A percentile compares a stretch with the other conserved stretches of the same genome.
phyloP scores from a whole-genome alignment of 2,113 vertebrate genomes.

The Bombycilla garrulus region DNA sequence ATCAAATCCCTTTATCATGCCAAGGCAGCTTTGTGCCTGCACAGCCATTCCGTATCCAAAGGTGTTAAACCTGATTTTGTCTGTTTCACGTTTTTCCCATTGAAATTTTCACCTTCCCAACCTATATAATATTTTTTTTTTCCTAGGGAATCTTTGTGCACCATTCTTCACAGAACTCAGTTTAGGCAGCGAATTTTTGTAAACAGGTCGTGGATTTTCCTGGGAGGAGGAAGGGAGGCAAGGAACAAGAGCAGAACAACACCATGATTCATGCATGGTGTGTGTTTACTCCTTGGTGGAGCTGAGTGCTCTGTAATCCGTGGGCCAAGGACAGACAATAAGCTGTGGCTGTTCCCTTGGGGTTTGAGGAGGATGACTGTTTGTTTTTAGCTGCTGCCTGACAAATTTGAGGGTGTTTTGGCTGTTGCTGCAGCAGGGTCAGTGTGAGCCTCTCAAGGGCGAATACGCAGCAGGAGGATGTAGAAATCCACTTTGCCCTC shows the following conservation, averaged over 20 bases:
- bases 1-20: neutral
- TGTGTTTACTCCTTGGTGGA: constrained; percentile 3
- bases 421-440: neutral
- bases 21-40: neutral
- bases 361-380: neutral
- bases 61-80: neutral
- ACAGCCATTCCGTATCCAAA: neutral
- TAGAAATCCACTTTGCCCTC: neutral
- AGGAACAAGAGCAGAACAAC: neutral
- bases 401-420: neutral
- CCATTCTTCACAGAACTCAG: neutral
- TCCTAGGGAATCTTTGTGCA: neutral
- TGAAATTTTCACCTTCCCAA: neutral
- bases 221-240: neutral
- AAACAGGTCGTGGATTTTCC: neutral
- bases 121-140: neutral
- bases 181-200: neutral
- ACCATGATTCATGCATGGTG: neutral
- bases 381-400: neutral
- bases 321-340: neutral
- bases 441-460: neutral
- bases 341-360: neutral
- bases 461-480: rapidly evolving
- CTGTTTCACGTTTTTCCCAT: neutral
- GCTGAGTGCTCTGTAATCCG: neutral